Conservation (phyloP, 2,113 vertebrate species). For the Holacanthus passer region DNA sequence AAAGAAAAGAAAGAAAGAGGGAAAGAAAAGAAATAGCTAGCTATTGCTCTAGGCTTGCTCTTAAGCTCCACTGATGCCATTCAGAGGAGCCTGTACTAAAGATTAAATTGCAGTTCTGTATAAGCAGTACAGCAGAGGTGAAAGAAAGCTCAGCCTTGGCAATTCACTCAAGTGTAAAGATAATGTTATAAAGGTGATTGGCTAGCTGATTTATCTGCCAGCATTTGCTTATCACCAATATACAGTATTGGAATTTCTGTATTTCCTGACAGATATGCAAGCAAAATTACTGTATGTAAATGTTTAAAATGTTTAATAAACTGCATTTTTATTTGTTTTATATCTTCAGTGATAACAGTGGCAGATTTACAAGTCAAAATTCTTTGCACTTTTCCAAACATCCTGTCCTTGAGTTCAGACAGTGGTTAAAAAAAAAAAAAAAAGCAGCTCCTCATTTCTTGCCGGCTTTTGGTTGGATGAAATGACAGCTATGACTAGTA, state of each 20-base stretch:
- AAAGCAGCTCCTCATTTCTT: too few species aligned
- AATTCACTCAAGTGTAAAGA: background rate
- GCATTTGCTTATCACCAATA: background rate
- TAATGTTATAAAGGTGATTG: background rate
- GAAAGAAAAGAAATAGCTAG: background rate
- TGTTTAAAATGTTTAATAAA: background rate
- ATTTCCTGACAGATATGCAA: background rate
- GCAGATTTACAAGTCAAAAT: too few species aligned
- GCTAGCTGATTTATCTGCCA: background rate
- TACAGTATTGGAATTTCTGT: background rate
- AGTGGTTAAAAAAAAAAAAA: too few species aligned
- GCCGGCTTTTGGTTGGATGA: too few species aligned
- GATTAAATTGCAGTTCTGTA: background rate
- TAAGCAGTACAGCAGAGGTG: background rate
- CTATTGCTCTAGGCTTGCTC: conserved; percentile 31
- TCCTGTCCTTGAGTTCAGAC: too few species aligned
- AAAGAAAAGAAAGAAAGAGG: background rate
- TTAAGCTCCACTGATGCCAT: conserved; percentile 28
- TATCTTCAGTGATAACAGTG: too few species aligned
- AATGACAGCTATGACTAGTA: too few species aligned
- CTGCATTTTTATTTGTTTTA: background rate
- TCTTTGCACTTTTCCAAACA: too few species aligned
- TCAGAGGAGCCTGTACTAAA: background rate
- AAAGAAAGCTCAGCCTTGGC: background rate
- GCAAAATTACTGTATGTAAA: background rate